Percentiles rank a stretch among this genome's conserved stretches.
phyloP scores from a whole-genome alignment of 2,888 invertebrate genomes.

The Cheilosia vernalis region DNA sequence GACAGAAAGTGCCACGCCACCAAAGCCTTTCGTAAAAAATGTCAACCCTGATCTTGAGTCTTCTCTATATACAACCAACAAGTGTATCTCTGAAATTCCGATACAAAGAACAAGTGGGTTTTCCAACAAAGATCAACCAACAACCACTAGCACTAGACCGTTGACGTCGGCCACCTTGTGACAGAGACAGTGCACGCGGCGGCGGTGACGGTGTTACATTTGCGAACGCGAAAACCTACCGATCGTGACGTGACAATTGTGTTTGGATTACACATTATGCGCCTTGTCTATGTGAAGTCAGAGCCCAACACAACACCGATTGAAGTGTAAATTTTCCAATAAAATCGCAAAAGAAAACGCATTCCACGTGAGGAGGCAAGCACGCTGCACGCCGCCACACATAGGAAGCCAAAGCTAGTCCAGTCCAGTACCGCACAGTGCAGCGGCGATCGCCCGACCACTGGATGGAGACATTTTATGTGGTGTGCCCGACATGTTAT shows the following conservation, averaged over 20 bases:
- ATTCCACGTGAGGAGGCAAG: constrained; percentile 33
- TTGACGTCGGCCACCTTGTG: constrained; percentile 10
- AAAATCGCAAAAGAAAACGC: constrained; percentile 44
- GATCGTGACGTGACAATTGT: constrained; percentile 74
- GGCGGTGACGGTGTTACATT: constrained; percentile 38
- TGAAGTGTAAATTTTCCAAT: constrained; percentile 66
- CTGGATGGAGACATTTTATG: constrained; percentile 71
- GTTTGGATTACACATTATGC: constrained; percentile 65
- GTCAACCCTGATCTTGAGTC: neutral
- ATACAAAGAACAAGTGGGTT: constrained; percentile 36
- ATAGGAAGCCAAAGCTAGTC: constrained; percentile 24
- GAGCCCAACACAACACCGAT: constrained; percentile 42
- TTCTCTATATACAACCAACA: constrained; percentile 4
- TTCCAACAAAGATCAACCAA: constrained; percentile 28
- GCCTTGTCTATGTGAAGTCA: constrained; percentile 62
- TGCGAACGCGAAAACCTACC: constrained; percentile 34
- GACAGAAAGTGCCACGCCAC: too few species aligned
- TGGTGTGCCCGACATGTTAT: constrained; percentile 67
- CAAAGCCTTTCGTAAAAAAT: too few species aligned
- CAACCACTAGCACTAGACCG: constrained; percentile 11
- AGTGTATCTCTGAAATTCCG: constrained; percentile 13
- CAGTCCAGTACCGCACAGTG: constrained; percentile 30
- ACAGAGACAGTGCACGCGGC: neutral
- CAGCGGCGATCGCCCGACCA: constrained; percentile 12
- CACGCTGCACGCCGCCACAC: constrained; percentile 21